phyloP scores from a whole-genome alignment of 2,888 invertebrate species.

The Spodoptera picta region DNA sequence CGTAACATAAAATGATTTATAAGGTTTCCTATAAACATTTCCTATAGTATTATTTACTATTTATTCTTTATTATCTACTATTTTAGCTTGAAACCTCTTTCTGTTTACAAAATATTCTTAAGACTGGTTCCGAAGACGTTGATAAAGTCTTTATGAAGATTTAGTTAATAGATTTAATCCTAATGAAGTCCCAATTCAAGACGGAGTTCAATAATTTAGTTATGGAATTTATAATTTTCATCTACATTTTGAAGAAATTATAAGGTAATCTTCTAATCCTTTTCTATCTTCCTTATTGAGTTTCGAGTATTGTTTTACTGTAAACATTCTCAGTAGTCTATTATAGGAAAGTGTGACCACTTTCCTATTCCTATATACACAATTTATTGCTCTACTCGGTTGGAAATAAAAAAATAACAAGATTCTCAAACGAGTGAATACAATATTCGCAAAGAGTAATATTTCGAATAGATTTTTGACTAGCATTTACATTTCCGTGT shows the following conservation, averaged over 20 bases:
- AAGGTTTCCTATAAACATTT: no score
- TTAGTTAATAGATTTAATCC: conserved; percentile 12
- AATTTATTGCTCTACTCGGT: neutral
- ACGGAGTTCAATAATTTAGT: conserved; percentile 13
- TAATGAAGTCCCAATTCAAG: conserved; percentile 3
- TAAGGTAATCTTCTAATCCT: no score
- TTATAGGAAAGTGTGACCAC: no score
- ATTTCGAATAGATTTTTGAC: conserved; percentile 7
- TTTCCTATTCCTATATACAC: no score
- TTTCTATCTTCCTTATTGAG: no score
- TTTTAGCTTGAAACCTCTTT: no score
- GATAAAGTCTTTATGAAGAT: neutral
- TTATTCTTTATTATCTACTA: no score
- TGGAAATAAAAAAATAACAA: neutral
- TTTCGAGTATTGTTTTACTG: no score
- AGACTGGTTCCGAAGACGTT: no score
- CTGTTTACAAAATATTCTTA: no score
- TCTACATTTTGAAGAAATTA: neutral
- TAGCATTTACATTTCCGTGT: conserved; percentile 14
- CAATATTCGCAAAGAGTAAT: conserved; percentile 3
- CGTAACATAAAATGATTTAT: neutral
- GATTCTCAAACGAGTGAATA: neutral
- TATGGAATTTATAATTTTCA: conserved; percentile 10
- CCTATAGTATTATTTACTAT: no score
- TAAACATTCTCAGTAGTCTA: no score